Percentiles rank a stretch among this genome's conserved stretches.
phyloP scores from a whole-genome alignment of 2,797 vertebrate genomes.

The Acrocephalus scirpaceus region DNA sequence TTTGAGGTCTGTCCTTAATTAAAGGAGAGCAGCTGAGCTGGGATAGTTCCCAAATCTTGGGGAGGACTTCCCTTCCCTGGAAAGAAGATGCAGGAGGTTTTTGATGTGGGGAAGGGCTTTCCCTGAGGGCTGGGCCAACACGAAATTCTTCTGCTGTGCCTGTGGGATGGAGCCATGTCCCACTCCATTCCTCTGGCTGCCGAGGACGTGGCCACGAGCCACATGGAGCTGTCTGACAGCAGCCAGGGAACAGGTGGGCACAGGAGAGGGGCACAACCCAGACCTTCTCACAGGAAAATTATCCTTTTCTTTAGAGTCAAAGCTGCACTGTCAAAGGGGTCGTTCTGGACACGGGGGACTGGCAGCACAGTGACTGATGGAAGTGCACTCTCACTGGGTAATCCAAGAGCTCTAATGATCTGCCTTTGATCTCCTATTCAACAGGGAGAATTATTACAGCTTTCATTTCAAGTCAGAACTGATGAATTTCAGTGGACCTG shows the following conservation, averaged over 20 bases:
- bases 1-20: background rate
- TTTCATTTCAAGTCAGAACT: conserved; percentile 54
- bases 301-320: background rate
- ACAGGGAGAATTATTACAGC: conserved; percentile 51
- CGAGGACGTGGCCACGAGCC: rapidly evolving
- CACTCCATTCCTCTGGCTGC: background rate
- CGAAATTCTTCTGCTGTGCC: background rate
- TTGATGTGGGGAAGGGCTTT: background rate
- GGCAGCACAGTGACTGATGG: background rate
- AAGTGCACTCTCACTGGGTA: conserved; percentile 27
- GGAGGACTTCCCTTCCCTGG: background rate
- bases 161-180: background rate
- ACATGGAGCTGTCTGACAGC: background rate
- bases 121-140: background rate
- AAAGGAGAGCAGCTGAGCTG: background rate
- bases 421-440: conserved; percentile 69
- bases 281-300: background rate
- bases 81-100: background rate
- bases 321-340: background rate
- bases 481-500: conserved; percentile 59
- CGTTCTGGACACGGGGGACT: background rate
- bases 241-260: background rate
- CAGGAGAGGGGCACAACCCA: background rate
- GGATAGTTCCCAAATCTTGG: background rate
- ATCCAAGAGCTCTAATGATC: conserved; percentile 64